Percentiles rank a stretch among this genome's conserved stretches.
phyloP scores from a whole-genome alignment of 2,888 invertebrate species.

The Acronicta leporina region DNA sequence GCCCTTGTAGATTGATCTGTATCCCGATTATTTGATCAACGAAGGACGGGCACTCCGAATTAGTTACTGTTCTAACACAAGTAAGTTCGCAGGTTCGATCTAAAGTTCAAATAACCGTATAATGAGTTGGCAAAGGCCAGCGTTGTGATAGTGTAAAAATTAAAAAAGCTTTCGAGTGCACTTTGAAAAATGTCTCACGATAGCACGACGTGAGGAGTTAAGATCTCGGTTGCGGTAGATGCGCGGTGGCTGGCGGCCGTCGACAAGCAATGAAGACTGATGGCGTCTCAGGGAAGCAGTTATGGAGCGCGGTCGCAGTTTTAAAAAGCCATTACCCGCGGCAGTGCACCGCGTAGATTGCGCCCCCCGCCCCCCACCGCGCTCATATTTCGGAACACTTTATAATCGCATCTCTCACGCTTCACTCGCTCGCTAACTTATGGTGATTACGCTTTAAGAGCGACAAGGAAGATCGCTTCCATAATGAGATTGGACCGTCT shows the following conservation, averaged over 20 bases:
- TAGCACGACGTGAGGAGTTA: conserved; percentile 81
- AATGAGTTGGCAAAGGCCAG: conserved; percentile 41
- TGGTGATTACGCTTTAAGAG: conserved; percentile 88
- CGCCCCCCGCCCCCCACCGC: conserved; percentile 67
- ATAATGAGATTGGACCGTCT: conserved; percentile 88
- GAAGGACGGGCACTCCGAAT: conserved; percentile 17
- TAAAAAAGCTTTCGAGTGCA: conserved; percentile 65
- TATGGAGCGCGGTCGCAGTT: conserved; percentile 89
- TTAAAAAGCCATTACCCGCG: conserved; percentile 88
- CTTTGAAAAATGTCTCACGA: conserved; percentile 77
- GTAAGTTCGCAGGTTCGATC: conserved; percentile 5
- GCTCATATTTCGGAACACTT: conserved; percentile 88
- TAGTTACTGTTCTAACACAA: conserved; percentile 29
- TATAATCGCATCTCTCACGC: conserved; percentile 88
- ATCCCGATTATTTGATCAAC: conserved; percentile 38
- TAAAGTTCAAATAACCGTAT: conserved; percentile 32
- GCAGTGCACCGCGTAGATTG: conserved; percentile 87
- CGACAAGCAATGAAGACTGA: conserved; percentile 90
- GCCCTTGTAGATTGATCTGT: conserved; percentile 38
- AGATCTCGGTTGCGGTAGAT: conserved; percentile 73
- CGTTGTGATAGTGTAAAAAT: conserved; percentile 63
- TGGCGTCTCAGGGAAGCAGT: conserved; percentile 87
- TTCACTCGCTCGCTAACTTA: conserved; percentile 88
- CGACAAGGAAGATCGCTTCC: conserved; percentile 88
- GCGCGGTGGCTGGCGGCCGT: conserved; percentile 74